Percentiles rank a stretch among this genome's conserved stretches.
These are phyloP conservation scores for Pangasianodon gigas DNA, from an alignment of 2,113 vertebrate species.

Conservation along the genomic window DNA sequence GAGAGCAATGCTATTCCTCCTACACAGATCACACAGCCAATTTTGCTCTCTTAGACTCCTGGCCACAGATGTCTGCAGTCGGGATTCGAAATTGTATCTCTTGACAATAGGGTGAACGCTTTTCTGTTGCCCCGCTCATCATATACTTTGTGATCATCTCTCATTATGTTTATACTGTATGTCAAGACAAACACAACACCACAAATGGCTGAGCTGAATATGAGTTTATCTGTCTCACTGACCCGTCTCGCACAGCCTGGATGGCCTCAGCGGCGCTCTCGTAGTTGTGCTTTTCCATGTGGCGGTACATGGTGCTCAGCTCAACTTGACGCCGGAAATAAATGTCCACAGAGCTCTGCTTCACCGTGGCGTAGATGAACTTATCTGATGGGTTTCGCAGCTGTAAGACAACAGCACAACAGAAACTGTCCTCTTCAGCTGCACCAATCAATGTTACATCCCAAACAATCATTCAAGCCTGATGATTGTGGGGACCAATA, in stretches of 20 bases:
- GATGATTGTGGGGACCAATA: background rate
- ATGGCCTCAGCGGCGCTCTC: constrained; percentile 97
- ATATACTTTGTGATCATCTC: background rate
- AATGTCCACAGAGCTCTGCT: constrained; percentile 99
- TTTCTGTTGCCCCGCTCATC: background rate
- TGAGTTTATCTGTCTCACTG: constrained; percentile 55
- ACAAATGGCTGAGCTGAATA: background rate
- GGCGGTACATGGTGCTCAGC: constrained; percentile 98
- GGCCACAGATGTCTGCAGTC: background rate
- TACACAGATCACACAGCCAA: background rate
- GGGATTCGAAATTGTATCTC: background rate
- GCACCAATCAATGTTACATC: background rate
- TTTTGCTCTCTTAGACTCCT: background rate
- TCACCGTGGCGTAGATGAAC: constrained; percentile 98
- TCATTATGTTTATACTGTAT: background rate
- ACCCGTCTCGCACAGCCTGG: constrained; percentile 96
- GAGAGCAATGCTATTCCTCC: background rate
- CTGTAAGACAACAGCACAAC: constrained; percentile 64
- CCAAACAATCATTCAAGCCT: background rate
- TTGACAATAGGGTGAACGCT: background rate
- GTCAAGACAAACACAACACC: background rate
- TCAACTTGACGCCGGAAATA: constrained; percentile 98
- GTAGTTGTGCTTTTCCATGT: constrained; percentile 99
- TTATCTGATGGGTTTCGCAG: constrained; percentile 96
- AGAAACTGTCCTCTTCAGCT: background rate